A percentile compares a stretch with the other conserved stretches of the same genome.
These are phyloP conservation scores for Heliopora coerulea DNA, from an alignment of 92 coral and sea anemone genomes.

Conservation along the genomic window DNA sequence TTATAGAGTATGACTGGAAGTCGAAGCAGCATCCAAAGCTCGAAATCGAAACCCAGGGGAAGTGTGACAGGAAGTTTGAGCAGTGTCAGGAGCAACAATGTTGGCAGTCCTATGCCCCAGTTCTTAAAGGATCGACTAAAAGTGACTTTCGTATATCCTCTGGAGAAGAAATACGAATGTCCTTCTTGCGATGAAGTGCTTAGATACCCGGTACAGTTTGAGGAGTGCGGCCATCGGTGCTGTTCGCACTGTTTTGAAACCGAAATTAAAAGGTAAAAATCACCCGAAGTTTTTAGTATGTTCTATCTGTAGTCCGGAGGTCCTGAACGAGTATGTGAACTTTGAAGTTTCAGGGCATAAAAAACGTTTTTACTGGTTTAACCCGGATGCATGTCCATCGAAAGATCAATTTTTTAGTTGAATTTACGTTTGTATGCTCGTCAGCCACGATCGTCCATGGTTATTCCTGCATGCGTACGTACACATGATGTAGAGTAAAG, in stretches of 20 bases:
- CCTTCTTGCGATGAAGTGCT: constrained; percentile 76
- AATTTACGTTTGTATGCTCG: too few relatives aligned
- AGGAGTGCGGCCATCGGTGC: constrained; percentile 80
- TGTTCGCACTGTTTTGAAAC: constrained; percentile 71
- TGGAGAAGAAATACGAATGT: constrained; percentile 78
- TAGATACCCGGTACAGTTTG: constrained; percentile 73
- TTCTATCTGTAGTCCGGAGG: too few relatives aligned
- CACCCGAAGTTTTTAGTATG: too few relatives aligned
- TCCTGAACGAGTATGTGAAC: too few relatives aligned
- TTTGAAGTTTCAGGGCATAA: too few relatives aligned
- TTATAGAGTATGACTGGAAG: constrained; percentile 33
- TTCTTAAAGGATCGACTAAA: constrained; percentile 25
- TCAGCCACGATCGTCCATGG: too few relatives aligned
- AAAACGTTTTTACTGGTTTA: too few relatives aligned
- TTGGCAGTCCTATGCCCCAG: constrained; percentile 25
- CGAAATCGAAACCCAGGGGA: background rate
- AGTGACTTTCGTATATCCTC: constrained; percentile 73
- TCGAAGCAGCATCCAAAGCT: constrained; percentile 11
- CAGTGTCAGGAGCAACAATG: background rate
- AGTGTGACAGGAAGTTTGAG: background rate
- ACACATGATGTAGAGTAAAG: too few relatives aligned
- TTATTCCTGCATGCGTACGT: too few relatives aligned
- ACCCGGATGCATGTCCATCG: too few relatives aligned
- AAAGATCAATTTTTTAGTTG: too few relatives aligned
- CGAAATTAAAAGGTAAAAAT: constrained; percentile 30